Evolutionary conservation across 2,888 invertebrate genomes (phyloP).

Genomic region (Melinopterus prodromus): DNA sequence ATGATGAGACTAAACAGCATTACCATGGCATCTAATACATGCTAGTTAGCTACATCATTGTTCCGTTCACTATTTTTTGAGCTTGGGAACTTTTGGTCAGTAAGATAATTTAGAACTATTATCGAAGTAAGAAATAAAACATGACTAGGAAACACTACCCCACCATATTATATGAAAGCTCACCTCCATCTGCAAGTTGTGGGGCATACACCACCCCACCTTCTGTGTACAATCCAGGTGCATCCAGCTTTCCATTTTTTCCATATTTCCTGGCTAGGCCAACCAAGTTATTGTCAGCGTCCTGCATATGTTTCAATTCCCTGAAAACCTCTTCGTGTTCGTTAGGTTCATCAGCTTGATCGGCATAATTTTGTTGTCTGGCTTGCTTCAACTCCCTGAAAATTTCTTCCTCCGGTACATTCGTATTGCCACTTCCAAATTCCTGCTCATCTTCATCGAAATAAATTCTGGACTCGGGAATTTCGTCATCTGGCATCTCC

Average conservation of each 20-base stretch:
- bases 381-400: conserved; percentile 44
- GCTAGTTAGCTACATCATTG: no score
- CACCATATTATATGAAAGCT: not conserved
- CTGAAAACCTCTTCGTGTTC: conserved; percentile 39
- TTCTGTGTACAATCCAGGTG: conserved; percentile 66
- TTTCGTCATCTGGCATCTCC: conserved; percentile 50
- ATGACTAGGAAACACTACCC: no score
- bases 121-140: no score
- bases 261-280: conserved; percentile 38
- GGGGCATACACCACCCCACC: conserved; percentile 68
- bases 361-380: conserved; percentile 32
- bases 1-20: no score
- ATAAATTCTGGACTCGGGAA: conserved; percentile 67
- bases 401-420: conserved; percentile 42
- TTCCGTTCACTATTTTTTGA: no score
- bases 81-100: no score
- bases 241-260: conserved; percentile 38
- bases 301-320: conserved; percentile 37
- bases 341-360: conserved; percentile 32
- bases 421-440: conserved; percentile 52
- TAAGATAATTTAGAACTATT: no score
- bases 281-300: conserved; percentile 37
- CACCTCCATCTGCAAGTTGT: conserved; percentile 49
- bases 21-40: no score
- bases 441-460: conserved; percentile 63